These are phyloP conservation scores for Drosophila funebris DNA, from an alignment of 1,140 invertebrate genomes.

Conservation along the genomic window DNA sequence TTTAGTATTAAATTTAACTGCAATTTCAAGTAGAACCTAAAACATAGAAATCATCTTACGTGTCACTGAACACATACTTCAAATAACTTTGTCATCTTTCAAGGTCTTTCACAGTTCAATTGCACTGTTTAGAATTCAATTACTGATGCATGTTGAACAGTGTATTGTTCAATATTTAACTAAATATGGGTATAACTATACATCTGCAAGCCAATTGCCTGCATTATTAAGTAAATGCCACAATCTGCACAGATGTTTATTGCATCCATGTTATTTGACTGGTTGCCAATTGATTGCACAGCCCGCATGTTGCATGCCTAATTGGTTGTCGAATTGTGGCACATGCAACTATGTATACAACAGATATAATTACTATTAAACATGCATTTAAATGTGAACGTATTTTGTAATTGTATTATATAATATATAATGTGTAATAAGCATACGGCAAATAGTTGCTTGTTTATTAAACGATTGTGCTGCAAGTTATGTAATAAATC, in stretches of 20 bases:
- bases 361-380: conserved; percentile 21
- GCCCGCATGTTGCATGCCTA: conserved; percentile 28
- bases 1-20: too few relatives aligned
- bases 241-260: neutral
- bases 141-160: neutral
- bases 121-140: neutral
- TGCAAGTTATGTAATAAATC: too few relatives aligned
- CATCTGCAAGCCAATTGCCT: neutral
- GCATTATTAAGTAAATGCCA: conserved; percentile 21
- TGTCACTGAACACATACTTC: too few relatives aligned
- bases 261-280: conserved; percentile 10
- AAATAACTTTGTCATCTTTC: too few relatives aligned
- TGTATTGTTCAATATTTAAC: conserved; percentile 6
- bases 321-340: conserved; percentile 18
- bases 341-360: conserved; percentile 9
- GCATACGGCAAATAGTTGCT: too few relatives aligned
- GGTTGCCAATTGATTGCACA: conserved; percentile 2
- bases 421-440: neutral
- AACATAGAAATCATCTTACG: too few relatives aligned
- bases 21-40: too few relatives aligned
- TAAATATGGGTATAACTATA: conserved; percentile 14
- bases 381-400: conserved; percentile 3
- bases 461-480: too few relatives aligned
- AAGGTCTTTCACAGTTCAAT: too few relatives aligned
- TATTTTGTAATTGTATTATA: neutral